Evolutionary conservation across 1,140 invertebrate genomes (phyloP).

Genomic region (Trypoxylus dichotomus): DNA sequence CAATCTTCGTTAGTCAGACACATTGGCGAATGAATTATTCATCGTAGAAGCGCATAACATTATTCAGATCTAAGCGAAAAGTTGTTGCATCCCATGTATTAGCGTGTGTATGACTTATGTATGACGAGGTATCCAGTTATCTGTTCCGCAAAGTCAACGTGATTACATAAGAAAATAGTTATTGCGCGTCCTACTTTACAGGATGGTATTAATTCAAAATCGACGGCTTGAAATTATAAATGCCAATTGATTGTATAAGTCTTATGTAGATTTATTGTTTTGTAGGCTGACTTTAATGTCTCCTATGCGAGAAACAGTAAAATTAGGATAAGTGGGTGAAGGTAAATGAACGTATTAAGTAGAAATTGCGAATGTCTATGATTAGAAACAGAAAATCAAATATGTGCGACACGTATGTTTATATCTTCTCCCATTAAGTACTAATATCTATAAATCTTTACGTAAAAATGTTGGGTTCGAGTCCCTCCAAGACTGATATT

Average conservation of each 20-base stretch:
- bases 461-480: too few relatives aligned
- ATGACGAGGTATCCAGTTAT: not conserved
- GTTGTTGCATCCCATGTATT: not conserved
- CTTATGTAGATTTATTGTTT: not conserved
- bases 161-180: not conserved
- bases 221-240: not conserved
- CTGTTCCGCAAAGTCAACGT: not conserved
- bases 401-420: too few relatives aligned
- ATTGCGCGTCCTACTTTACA: not conserved
- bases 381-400: too few relatives aligned
- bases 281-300: not conserved
- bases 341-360: not conserved
- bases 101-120: not conserved
- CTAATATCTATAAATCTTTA: too few relatives aligned
- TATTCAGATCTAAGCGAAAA: not conserved
- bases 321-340: conserved; percentile 1
- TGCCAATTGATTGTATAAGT: not conserved
- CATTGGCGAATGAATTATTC: not conserved
- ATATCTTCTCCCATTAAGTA: too few relatives aligned
- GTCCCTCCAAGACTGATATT: too few relatives aligned
- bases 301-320: not conserved
- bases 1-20: not conserved
- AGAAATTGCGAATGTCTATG: too few relatives aligned
- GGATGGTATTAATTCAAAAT: not conserved
- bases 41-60: not conserved